Percentiles rank a stretch among this genome's conserved stretches.
Evolutionary conservation across 2,113 vertebrate genomes (phyloP).

Genomic region (Pelmatolapia mariae): DNA sequence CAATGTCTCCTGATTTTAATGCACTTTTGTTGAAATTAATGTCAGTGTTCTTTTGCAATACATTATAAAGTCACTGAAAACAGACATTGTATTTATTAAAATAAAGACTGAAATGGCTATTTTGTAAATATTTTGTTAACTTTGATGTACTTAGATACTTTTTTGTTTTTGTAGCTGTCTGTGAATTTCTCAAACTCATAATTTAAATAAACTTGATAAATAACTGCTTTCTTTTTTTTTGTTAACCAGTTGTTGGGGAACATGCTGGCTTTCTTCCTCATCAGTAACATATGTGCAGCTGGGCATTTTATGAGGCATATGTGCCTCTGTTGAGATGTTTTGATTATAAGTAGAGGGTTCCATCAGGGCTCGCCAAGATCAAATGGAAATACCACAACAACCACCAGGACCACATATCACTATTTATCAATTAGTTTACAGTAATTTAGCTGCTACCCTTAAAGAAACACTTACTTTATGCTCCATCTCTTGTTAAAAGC

Average conservation of each 20-base stretch:
- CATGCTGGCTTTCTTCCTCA: not conserved
- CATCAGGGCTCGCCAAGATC: not conserved
- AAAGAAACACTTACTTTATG: not conserved
- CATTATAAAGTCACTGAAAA: not conserved
- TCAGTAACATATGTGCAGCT: not conserved
- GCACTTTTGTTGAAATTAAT: not conserved
- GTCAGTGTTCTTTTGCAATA: not conserved
- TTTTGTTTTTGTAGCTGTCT: not conserved
- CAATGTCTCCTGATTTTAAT: not conserved
- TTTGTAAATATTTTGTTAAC: not conserved
- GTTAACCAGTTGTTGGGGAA: not conserved
- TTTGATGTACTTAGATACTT: not conserved
- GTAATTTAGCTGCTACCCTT: not conserved
- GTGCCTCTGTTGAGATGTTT: not conserved
- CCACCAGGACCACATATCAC: not conserved
- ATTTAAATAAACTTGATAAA: not conserved
- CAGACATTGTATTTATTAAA: slow-evolving; percentile 12
- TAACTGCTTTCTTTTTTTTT: not conserved
- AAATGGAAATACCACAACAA: not conserved
- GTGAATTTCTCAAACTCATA: not conserved
- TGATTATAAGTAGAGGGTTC: not conserved
- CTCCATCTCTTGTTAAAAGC: not conserved
- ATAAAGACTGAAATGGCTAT: not conserved
- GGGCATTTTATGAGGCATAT: not conserved
- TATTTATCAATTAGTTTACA: not conserved